Evolutionary conservation across 2,113 vertebrate genomes (phyloP), one percentile per base, ranked within the genome.

Genomic region (Prolemur simus): DNA sequence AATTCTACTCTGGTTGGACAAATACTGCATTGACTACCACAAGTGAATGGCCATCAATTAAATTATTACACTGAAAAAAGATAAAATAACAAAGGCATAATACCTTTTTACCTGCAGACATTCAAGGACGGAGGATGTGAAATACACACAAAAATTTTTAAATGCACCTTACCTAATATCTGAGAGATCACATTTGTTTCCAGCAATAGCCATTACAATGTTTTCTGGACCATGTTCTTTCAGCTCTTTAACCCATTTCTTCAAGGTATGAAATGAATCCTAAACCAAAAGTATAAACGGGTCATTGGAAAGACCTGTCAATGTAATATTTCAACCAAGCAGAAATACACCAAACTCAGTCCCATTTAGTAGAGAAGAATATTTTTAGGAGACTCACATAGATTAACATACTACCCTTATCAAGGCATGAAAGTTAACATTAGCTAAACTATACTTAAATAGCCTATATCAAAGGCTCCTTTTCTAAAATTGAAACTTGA

Each of bases 171-270:
- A 99, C 99, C 99, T 99, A 98, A 99, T 99, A 98, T 99, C 99
- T 74, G 99, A 99, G 97, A 99, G 99, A 97, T 99, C 99, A 91
- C 99, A 99, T 97, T 99, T 99, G 98, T 99, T 99, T 96, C 99
- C 99, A 94, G 99, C 99, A 0, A 99, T 99, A 47, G 99, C 99
- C 98, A 99, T 99, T 29, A 99, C 99, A 52, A 99, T 99, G 98
- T 99, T 99, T 97, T 99, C 99, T 58, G 99, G 99, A 34, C 99
- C 99, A 1, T 99, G 99, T 93, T 99, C 99, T 97, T 99, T 99
- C 92, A 99, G 98, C 97, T 99, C 99, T 98, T 99, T 99, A 92
- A 99, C 99, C 99, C 99, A 99, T 96, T 99, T 99, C 98, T 99
- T 99, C 98, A 99, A 98, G 92, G 99, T 99, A 98, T 99, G 99